Base-by-base conservation (phyloP, 2,888 invertebrate genomes). In the Dysmachus trigonus region DNA sequence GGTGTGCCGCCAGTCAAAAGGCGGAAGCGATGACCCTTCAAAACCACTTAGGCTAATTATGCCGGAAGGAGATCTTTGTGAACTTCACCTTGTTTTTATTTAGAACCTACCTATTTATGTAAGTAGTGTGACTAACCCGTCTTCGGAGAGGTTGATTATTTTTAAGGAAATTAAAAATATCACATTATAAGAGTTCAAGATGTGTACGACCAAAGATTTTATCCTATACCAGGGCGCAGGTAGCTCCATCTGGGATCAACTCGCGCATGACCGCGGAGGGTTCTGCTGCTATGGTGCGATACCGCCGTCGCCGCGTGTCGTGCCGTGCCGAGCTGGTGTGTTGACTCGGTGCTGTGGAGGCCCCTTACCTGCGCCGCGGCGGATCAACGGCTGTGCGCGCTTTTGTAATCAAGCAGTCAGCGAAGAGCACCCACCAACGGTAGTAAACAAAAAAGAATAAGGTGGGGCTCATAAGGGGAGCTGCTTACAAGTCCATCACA, bases 391-490 rank as follows among this genome's bases (percentile, higher is more conserved):
- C 38, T 15, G 31, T 47, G 41, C 73, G 72, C 73, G 30, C 47
- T 84, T 84, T 84, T 47, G 38, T 71, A 62, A 73, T 73, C 47
- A 73, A 84, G 73, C 47, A 84, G 73, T 84, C 47, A 73, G 15
- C 38, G 73, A 84, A 47, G 47, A 73, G 72, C 47, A 84, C 73
- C 72, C 73, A 73, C 73, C 72, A 41, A 73, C 31, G 47, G 73
- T 73, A 73, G 73, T 73, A 84, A 84, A 84, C 73, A 84, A 84
- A 84, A 84, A 47, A 31, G 33, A n/a, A n/a, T 31, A 84, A 31
- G 73, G 41, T 53, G 82, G 82, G 82, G 79, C 62, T 62, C 82
- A 31, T 33, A 82, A 82, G 82, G 62, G 71, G 71, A 62, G 62
- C 22, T 53, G 15, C 62, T 53, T 62, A 13, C 38, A 82, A n/a